Evolutionary conservation across 1,140 invertebrate species (phyloP).

Genomic region (Colletes latitarsis): DNA sequence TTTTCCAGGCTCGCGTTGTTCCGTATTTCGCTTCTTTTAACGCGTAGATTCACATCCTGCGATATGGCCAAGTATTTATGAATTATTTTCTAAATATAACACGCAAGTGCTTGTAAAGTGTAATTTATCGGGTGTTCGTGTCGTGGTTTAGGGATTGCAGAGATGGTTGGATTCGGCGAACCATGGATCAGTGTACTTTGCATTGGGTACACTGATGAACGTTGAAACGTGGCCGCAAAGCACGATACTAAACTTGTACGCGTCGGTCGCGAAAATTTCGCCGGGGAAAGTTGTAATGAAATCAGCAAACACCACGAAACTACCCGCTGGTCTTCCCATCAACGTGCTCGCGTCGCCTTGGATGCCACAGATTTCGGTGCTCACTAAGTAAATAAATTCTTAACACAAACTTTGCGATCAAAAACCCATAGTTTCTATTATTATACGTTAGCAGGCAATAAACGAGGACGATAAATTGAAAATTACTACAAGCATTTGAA

Average conservation of each 20-base stretch:
- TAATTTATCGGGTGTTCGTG: no score
- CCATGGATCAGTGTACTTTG: conserved; percentile 87
- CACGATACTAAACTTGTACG: conserved; percentile 83
- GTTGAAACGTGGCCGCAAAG: conserved; percentile 83
- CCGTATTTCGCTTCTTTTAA: no score
- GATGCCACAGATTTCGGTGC: not conserved
- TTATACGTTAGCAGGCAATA: no score
- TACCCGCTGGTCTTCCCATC: conserved; percentile 52
- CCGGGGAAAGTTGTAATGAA: conserved; percentile 63
- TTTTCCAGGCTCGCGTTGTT: no score
- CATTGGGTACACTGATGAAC: conserved; percentile 85
- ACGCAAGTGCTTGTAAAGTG: no score
- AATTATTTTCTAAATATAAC: no score
- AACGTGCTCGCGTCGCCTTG: conserved; percentile 31
- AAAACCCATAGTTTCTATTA: no score
- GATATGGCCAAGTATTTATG: no score
- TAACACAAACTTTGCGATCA: no score
- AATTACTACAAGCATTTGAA: no score
- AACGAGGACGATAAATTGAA: no score
- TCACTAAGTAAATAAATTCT: conserved; percentile 2
- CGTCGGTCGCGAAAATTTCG: conserved; percentile 81
- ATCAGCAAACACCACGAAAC: conserved; percentile 30
- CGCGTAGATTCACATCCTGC: no score
- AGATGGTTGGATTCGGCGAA: conserved; percentile 85
- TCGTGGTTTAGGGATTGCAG: conserved; percentile 82